These are phyloP conservation scores for Eustalomyia histrio DNA, from an alignment of 2,888 invertebrate genomes.

Conservation along the genomic window DNA sequence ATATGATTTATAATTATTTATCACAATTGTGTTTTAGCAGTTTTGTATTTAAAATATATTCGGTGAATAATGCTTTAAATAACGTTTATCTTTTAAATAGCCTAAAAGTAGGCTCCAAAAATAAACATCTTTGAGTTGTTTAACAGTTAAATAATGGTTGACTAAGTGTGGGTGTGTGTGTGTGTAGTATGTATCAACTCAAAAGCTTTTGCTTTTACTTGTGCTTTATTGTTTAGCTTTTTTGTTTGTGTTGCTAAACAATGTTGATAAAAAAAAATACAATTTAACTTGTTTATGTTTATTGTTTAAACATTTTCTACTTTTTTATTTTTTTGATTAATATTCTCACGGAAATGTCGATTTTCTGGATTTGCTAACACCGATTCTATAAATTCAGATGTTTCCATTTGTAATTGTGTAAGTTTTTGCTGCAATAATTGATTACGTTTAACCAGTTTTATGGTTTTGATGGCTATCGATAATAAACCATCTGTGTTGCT, in stretches of 20 bases:
- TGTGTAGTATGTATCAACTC: conserved; percentile 2
- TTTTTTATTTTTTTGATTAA: conserved; percentile 58
- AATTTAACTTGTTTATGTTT: not conserved
- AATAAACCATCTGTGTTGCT: conserved; percentile 80
- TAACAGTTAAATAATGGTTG: not conserved
- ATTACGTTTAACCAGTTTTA: conserved; percentile 83
- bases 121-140: conserved; percentile 16
- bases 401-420: conserved; percentile 83
- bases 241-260: conserved; percentile 2
- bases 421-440: conserved; percentile 83
- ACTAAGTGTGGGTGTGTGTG: not conserved
- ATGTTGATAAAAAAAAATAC: conserved; percentile 23
- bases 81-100: not conserved
- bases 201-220: conserved; percentile 23
- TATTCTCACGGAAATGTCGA: conserved; percentile 74
- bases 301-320: conserved; percentile 11
- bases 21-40: conserved; percentile 26
- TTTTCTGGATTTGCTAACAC: conserved; percentile 81
- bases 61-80: not conserved
- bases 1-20: not conserved
- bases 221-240: conserved; percentile 19
- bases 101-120: conserved; percentile 43
- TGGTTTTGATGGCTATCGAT: conserved; percentile 83
- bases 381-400: conserved; percentile 82
- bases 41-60: not conserved